These are phyloP conservation scores for Darevskia mixta DNA, from an alignment of 2,797 vertebrate species.

Conservation along the genomic window DNA sequence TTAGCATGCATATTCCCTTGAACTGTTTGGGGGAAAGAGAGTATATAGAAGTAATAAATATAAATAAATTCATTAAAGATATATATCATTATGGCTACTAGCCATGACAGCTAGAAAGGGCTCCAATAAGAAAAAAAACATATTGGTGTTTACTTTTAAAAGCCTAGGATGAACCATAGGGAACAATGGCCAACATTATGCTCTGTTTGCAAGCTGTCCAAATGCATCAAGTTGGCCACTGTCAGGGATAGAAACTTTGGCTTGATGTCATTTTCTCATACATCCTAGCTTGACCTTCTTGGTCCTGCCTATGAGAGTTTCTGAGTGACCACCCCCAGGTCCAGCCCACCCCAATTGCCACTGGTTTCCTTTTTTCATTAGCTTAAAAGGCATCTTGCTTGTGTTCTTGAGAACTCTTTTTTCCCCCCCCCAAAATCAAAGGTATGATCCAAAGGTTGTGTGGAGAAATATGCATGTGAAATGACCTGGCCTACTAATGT, in stretches of 20 bases:
- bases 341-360: too few relatives aligned
- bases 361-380: neutral
- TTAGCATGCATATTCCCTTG: too few relatives aligned
- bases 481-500: too few relatives aligned
- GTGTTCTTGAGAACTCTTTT: neutral
- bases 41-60: too few relatives aligned
- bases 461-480: neutral
- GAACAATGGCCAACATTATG: neutral
- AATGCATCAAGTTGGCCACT: neutral
- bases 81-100: neutral
- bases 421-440: neutral
- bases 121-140: neutral
- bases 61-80: neutral
- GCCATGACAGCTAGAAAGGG: neutral
- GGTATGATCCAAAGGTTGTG: neutral
- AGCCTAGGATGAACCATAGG: neutral
- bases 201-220: neutral
- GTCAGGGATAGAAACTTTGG: neutral
- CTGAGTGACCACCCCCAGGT: too few relatives aligned
- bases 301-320: too few relatives aligned
- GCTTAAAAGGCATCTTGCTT: neutral
- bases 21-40: too few relatives aligned
- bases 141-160: neutral
- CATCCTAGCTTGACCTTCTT: too few relatives aligned
- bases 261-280: neutral